phyloP scores from a whole-genome alignment of 2,888 invertebrate genomes.

The Girardia tigrina region DNA sequence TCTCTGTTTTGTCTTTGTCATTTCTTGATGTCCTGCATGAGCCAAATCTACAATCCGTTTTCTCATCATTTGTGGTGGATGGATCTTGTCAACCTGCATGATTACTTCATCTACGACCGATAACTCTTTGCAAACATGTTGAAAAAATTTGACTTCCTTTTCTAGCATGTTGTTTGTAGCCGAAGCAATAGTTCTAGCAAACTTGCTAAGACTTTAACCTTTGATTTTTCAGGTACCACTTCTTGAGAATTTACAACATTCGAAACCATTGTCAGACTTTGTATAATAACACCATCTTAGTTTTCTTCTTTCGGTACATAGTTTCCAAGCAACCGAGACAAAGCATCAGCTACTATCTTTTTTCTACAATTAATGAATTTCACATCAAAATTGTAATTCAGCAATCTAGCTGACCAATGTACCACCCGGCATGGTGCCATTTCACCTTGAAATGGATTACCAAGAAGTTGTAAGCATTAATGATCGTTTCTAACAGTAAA shows the following conservation, averaged over 20 bases:
- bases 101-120: not conserved
- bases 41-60: slow-evolving; percentile 25
- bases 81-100: slow-evolving; percentile 25
- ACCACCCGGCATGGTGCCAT: slow-evolving; percentile 30
- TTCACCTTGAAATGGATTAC: not conserved
- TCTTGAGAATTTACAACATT: no score
- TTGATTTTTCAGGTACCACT: no score
- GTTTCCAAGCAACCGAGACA: slow-evolving; percentile 25
- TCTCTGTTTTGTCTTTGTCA: slow-evolving; percentile 33
- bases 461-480: not conserved
- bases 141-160: slow-evolving; percentile 25
- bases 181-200: no score
- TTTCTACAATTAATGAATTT: slow-evolving; percentile 26
- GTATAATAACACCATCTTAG: no score
- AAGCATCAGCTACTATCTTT: slow-evolving; percentile 35
- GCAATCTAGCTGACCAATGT: slow-evolving; percentile 34
- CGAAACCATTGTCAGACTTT: no score
- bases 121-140: slow-evolving; percentile 25
- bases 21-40: slow-evolving; percentile 35
- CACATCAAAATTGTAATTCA: slow-evolving; percentile 35
- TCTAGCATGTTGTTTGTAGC: no score
- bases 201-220: no score
- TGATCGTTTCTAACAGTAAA: slow-evolving; percentile 14
- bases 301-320: not conserved
- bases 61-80: not conserved